phyloP scores from a whole-genome alignment of 2,113 vertebrate species.

The Pelvicachromis taeniatus region DNA sequence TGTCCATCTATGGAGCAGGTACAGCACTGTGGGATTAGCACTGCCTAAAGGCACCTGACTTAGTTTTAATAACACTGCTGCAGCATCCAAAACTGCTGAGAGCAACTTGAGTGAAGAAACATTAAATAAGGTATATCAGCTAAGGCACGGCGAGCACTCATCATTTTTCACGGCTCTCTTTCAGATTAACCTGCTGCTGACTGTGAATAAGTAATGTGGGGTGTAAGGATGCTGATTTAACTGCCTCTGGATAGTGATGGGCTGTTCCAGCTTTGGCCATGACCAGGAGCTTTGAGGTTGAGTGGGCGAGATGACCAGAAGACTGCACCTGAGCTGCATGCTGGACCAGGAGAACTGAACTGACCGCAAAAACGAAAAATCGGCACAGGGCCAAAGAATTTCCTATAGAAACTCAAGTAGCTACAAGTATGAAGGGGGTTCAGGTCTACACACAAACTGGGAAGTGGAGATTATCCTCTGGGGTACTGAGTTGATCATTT shows the following conservation, averaged over 20 bases:
- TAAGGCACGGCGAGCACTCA: slow-evolving; percentile 26
- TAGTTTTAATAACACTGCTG: slow-evolving; percentile 36
- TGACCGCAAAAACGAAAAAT: background rate
- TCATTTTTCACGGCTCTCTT: slow-evolving; percentile 50
- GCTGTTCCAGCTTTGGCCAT: slow-evolving; percentile 11
- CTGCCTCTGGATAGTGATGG: background rate
- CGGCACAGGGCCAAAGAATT: slow-evolving; percentile 49
- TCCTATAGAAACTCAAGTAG: background rate
- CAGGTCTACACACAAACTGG: background rate
- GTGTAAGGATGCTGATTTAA: background rate
- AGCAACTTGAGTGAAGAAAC: slow-evolving; percentile 18
- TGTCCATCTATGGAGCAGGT: slow-evolving; percentile 98
- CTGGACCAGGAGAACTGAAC: background rate
- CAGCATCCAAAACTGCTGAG: slow-evolving; percentile 27
- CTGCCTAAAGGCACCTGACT: slow-evolving; percentile 16
- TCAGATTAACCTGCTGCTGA: slow-evolving; percentile 89
- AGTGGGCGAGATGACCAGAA: slow-evolving; percentile 19
- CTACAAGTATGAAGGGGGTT: background rate
- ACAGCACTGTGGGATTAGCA: background rate
- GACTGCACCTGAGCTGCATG: background rate
- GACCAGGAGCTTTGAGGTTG: slow-evolving; percentile 14
- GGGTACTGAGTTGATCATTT: slow-evolving; percentile 8
- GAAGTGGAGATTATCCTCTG: background rate
- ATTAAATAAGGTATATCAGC: slow-evolving; percentile 10
- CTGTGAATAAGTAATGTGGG: slow-evolving; percentile 80